phyloP scores from a whole-genome alignment of 2,888 invertebrate species.

The Leucoptera coffeella region DNA sequence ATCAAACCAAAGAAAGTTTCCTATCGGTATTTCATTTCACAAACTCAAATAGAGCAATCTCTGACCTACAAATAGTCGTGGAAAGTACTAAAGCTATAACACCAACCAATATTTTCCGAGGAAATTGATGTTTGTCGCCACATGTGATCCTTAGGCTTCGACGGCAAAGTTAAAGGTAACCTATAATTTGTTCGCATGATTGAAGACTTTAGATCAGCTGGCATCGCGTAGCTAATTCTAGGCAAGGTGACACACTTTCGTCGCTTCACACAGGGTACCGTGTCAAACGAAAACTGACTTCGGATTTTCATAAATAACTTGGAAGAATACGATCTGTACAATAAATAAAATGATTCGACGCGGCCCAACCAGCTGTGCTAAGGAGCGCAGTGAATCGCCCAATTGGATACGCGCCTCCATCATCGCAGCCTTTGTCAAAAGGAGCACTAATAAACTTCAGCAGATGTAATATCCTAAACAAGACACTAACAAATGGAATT shows the following conservation, averaged over 20 bases:
- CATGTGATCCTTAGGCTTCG: no score
- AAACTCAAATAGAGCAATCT: no score
- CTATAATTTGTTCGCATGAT: slow-evolving; percentile 14
- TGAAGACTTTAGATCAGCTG: slow-evolving; percentile 19
- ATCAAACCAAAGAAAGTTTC: no score
- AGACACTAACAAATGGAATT: slow-evolving; percentile 43
- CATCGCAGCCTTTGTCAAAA: slow-evolving; percentile 42
- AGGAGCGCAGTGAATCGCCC: slow-evolving; percentile 39
- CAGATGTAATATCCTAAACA: slow-evolving; percentile 50
- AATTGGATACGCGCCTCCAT: slow-evolving; percentile 51
- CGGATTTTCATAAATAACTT: slow-evolving; percentile 44
- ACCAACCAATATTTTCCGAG: no score
- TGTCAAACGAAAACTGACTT: slow-evolving; percentile 18
- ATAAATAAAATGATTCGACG: slow-evolving; percentile 44
- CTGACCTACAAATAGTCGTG: no score
- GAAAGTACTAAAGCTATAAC: no score
- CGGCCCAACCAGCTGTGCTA: slow-evolving; percentile 44
- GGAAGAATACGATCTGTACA: slow-evolving; percentile 40
- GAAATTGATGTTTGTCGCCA: no score
- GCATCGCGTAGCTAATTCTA: slow-evolving; percentile 34
- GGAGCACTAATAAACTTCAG: slow-evolving; percentile 42
- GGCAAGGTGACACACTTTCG: slow-evolving; percentile 45
- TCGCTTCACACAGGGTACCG: slow-evolving; percentile 18
- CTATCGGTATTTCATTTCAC: no score
- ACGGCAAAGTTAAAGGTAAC: no score